Base-by-base conservation (phyloP, 2,888 invertebrate genomes). In the Spisula subtruncata region DNA sequence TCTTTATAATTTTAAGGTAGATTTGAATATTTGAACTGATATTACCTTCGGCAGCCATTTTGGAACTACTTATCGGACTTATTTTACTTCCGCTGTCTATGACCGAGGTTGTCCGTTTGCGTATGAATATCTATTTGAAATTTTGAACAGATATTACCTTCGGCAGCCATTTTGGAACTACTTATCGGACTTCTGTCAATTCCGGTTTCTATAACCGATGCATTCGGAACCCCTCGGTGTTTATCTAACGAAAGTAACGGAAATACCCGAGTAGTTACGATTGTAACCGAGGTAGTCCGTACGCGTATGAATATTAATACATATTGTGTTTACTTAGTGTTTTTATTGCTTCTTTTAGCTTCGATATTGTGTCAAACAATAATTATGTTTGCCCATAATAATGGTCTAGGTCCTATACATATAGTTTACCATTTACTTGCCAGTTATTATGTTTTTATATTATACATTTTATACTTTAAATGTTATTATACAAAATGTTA, bases 361-460 rank as follows among this genome's bases (percentile, higher is more conserved):
- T 16, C 75, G 32, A 29, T 29, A 4, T 16, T 75, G n/a, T 41
- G 25, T 66, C 60, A 66, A 66, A n/a, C 25, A 25, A n/a, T 66
- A n/a, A n/a, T n/a, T n/a, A 66, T 66, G 20, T 66, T 66, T 25
- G 60, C 60, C 60, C 25, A 25, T 66, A 66, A 25, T n/a, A 10
- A 29, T 16, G 75, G 32, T 75, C 32, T 32, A 32, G 32, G 18
- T 75, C 5, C n/a, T n/a, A n/a, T n/a, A n/a, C n/a, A 32, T 75
- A 35, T 75, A 75, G 32, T 75, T 75, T 75, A 75, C 75, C 75
- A 75, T 16, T 16, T 32, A 75, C 75, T 75, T 75, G 75, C 75
- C 75, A 75, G 75, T 35, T 35, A 35, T 75, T 75, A 32, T 10
- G 29, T 75, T 32, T 35, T 75, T 25, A 60, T 60, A 75, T 32